These are phyloP conservation scores for Diprion similis DNA, from an alignment of 1,140 invertebrate genomes.

Conservation along the genomic window DNA sequence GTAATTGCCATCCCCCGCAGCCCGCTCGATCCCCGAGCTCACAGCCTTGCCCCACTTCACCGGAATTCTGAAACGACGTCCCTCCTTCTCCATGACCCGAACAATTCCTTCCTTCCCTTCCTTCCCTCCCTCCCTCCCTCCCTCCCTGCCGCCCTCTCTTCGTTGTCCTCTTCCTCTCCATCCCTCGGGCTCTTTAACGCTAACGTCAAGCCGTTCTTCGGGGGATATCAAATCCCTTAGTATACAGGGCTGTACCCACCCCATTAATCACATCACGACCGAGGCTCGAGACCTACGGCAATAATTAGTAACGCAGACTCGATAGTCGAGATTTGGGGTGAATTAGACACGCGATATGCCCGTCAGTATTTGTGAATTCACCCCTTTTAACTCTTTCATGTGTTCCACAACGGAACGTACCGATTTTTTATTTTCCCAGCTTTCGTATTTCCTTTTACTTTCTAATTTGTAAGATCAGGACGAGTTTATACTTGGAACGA, in stretches of 20 bases:
- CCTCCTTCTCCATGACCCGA: background rate
- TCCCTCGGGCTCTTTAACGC: background rate
- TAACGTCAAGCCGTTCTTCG: slow-evolving; percentile 3
- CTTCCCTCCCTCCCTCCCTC: background rate
- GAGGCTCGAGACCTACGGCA: background rate
- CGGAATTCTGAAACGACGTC: background rate
- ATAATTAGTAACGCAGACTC: background rate
- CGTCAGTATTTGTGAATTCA: too few relatives aligned
- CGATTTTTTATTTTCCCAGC: too few relatives aligned
- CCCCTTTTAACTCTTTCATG: too few relatives aligned
- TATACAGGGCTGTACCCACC: background rate
- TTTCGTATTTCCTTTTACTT: too few relatives aligned
- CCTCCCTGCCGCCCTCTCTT: too few relatives aligned
- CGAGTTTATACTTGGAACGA: too few relatives aligned
- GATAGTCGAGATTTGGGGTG: too few relatives aligned
- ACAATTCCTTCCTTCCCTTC: background rate
- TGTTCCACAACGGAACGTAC: too few relatives aligned
- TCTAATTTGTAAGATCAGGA: too few relatives aligned
- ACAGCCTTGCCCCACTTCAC: slow-evolving; percentile 16
- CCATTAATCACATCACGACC: background rate
- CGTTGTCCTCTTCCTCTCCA: background rate
- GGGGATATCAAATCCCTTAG: background rate
- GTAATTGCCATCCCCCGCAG: slow-evolving; percentile 53
- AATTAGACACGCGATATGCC: too few relatives aligned
- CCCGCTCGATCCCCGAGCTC: background rate